Percentiles rank a stretch among this genome's conserved stretches.
These are phyloP conservation scores for Pangasianodon gigas DNA, from an alignment of 2,113 vertebrate genomes.

Conservation along the genomic window DNA sequence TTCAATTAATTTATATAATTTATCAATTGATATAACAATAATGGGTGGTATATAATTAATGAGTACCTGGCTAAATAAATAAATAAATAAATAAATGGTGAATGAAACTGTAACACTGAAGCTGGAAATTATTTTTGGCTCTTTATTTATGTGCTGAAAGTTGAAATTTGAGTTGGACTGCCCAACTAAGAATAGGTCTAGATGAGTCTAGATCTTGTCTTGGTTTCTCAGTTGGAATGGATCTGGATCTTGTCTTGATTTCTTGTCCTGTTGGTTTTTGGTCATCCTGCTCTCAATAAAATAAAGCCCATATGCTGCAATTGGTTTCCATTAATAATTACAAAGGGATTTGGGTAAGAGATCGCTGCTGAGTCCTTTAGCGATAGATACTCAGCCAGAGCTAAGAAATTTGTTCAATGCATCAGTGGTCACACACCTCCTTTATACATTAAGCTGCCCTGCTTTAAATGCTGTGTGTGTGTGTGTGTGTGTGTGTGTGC, in stretches of 20 bases:
- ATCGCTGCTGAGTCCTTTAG: not conserved
- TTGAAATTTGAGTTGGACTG: no score
- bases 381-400: not conserved
- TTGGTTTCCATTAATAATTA: not conserved
- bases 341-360: not conserved
- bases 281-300: not conserved
- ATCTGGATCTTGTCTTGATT: not conserved
- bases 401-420: not conserved
- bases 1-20: no score
- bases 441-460: not conserved
- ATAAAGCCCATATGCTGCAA: not conserved
- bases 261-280: not conserved
- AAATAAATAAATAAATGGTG: not conserved
- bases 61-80: no score
- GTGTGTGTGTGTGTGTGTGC: slow-evolving; percentile 17
- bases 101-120: not conserved
- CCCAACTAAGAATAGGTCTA: no score
- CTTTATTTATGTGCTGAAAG: no score
- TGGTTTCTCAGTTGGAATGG: not conserved
- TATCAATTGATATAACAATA: not conserved
- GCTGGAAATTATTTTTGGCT: not conserved
- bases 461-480: not conserved
- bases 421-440: not conserved
- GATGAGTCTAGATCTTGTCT: not conserved
- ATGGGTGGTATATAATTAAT: not conserved